These are phyloP conservation scores for Fistularia tabacaria DNA, from an alignment of 2,797 vertebrate genomes.

Conservation along the genomic window DNA sequence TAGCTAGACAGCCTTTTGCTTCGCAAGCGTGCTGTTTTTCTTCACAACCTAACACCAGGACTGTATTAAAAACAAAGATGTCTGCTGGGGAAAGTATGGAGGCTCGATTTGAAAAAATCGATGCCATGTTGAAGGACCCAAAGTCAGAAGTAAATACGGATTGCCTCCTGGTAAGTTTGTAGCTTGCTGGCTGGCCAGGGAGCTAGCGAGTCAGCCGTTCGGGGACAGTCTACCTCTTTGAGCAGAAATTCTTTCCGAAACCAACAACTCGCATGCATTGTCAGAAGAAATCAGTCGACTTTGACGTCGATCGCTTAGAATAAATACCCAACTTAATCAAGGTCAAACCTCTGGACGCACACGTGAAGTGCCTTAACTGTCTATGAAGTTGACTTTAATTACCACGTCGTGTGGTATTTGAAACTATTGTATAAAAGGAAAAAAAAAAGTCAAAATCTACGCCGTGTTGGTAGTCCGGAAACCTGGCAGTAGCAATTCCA, in stretches of 20 bases:
- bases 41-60: slow-evolving; percentile 50
- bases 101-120: slow-evolving; percentile 96
- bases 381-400: too few relatives aligned
- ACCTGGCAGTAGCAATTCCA: slow-evolving; percentile 2
- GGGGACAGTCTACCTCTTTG: slow-evolving; percentile 58
- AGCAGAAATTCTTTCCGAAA: slow-evolving; percentile 46
- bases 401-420: too few relatives aligned
- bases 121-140: slow-evolving; percentile 92
- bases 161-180: slow-evolving; percentile 94
- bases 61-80: slow-evolving; percentile 74
- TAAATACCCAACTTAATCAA: too few relatives aligned
- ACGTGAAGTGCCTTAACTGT: too few relatives aligned
- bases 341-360: too few relatives aligned
- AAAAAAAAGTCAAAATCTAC: neutral
- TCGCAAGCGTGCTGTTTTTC: slow-evolving; percentile 52
- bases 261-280: slow-evolving; percentile 42
- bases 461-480: neutral
- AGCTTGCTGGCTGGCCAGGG: slow-evolving; percentile 39
- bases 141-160: slow-evolving; percentile 98
- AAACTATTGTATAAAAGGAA: too few relatives aligned
- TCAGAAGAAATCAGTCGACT: slow-evolving; percentile 29
- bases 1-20: slow-evolving; percentile 60
- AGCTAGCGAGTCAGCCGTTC: slow-evolving; percentile 46
- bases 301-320: too few relatives aligned
- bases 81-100: slow-evolving; percentile 88